Evolutionary conservation across 1,140 invertebrate species (phyloP), one percentile per base, ranked within the genome.

Genomic region (Bactericera cockerelli): DNA sequence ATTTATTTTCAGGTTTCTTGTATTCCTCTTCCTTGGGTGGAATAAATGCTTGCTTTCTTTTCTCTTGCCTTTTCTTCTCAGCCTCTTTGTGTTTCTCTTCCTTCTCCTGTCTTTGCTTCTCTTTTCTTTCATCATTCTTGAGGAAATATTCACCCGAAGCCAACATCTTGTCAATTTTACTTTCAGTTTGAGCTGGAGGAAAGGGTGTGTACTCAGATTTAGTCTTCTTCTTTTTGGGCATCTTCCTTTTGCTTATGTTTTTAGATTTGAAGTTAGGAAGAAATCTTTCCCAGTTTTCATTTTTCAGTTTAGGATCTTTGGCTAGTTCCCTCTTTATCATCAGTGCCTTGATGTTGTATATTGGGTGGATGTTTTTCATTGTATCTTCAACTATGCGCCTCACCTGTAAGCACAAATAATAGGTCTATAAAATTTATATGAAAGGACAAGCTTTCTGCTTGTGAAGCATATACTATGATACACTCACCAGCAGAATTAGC

Each of bases 321-420:
- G 86, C 83, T 22, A 99, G 72, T 75, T 99, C 94, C 66, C 83
- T 77, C 72, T 98, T 98, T 53, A 99, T 96, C 94, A 99, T 98
- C 11, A 99, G 72, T 16, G 89, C 85, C 75, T 99, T 99, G 0
- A 99, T 95, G 68, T 97, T 97, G 69, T 98, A 98, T 69, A 99
- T 94, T n/a, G 96, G 96, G 77, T 99, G 96, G 61, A 99, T 83
- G 71, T 99, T 99, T 68, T 93, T 93, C 93, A 99, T 98, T 1
- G 92, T 96, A 66, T 99, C 95, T 69, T 91, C 84, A 4, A 93
- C 90, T 66, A 99, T 90, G 68, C 87, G 81, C 62, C 93, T 74
- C 0, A 94, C 91, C 74, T 79, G 55, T 19, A 66, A 62, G 63
- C 63, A 65, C 59, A 49, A 62, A 25, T n/a, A n/a, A n/a, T n/a